Conservation (phyloP, 2,888 invertebrate genomes). For the Tetramorium bicarinatum region DNA sequence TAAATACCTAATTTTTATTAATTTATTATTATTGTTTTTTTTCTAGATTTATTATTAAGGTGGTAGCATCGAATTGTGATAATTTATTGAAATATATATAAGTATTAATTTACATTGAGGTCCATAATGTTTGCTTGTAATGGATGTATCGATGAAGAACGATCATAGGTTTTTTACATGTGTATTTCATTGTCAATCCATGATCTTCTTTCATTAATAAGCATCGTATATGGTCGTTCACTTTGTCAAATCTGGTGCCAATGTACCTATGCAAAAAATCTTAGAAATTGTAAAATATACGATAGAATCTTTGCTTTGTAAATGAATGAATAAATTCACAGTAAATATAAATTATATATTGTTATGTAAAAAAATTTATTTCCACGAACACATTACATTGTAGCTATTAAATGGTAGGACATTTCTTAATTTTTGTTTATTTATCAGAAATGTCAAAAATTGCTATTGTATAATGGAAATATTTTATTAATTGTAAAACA, state of each 20-base stretch:
- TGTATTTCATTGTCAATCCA: background rate
- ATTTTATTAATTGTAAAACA: too few relatives aligned
- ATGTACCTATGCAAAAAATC: background rate
- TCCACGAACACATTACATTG: too few relatives aligned
- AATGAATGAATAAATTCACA: background rate
- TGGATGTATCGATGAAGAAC: background rate
- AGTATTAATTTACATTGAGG: slow-evolving; percentile 9
- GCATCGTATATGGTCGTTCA: background rate
- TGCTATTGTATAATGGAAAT: too few relatives aligned
- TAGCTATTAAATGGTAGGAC: too few relatives aligned
- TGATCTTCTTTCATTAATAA: background rate
- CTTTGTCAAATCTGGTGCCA: slow-evolving; percentile 11
- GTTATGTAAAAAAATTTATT: too few relatives aligned
- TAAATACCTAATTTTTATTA: background rate
- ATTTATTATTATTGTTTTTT: background rate
- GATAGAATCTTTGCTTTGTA: background rate
- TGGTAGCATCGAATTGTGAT: background rate
- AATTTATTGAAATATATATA: background rate
- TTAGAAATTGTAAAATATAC: background rate
- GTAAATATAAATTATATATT: background rate
- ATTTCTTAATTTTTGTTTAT: too few relatives aligned
- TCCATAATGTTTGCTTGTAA: slow-evolving; percentile 16
- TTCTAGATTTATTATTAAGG: background rate
- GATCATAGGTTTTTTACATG: background rate
- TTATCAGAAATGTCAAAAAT: too few relatives aligned